Conservation (phyloP, 2,113 vertebrate species). For the Gallinago paraguaiae region DNA sequence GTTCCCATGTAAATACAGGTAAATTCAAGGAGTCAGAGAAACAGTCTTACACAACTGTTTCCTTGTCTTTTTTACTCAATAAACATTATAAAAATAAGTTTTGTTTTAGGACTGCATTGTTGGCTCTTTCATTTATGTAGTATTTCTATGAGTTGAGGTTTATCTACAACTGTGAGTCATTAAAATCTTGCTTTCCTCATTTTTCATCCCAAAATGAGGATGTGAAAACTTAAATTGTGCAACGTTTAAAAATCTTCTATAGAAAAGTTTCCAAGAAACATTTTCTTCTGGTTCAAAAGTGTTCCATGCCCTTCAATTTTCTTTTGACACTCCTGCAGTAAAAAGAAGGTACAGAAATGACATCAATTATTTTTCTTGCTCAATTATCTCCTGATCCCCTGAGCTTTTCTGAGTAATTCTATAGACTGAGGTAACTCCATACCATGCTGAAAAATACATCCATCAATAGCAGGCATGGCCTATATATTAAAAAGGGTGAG, state of each 20-base stretch:
- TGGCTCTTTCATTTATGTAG: not conserved
- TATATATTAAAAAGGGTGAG: slow-evolving; percentile 35
- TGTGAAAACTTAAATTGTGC: not conserved
- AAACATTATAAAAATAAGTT: not conserved
- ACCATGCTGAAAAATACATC: not conserved
- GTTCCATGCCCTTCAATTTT: slow-evolving; percentile 40
- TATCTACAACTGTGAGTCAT: not conserved
- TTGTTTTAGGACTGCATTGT: not conserved
- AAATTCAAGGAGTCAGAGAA: not conserved
- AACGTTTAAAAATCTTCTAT: not conserved
- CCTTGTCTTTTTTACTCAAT: not conserved
- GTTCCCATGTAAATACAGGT: not conserved
- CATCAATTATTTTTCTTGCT: slow-evolving; percentile 46
- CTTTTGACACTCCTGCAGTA: slow-evolving; percentile 20
- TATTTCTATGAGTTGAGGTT: not conserved
- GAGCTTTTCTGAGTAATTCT: slow-evolving; percentile 45
- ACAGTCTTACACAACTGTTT: not conserved
- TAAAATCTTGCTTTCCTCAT: not conserved
- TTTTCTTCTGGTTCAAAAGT: not conserved
- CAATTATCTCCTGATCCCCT: slow-evolving; percentile 52
- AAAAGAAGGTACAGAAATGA: slow-evolving; percentile 37
- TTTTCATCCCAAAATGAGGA: not conserved
- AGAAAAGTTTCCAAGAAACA: not conserved
- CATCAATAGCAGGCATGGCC: slow-evolving; percentile 48
- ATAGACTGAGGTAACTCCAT: slow-evolving; percentile 23